Evolutionary conservation across 2,888 invertebrate species (phyloP), one percentile per base, ranked within the genome.

Genomic region (Folsomia manolachei): DNA sequence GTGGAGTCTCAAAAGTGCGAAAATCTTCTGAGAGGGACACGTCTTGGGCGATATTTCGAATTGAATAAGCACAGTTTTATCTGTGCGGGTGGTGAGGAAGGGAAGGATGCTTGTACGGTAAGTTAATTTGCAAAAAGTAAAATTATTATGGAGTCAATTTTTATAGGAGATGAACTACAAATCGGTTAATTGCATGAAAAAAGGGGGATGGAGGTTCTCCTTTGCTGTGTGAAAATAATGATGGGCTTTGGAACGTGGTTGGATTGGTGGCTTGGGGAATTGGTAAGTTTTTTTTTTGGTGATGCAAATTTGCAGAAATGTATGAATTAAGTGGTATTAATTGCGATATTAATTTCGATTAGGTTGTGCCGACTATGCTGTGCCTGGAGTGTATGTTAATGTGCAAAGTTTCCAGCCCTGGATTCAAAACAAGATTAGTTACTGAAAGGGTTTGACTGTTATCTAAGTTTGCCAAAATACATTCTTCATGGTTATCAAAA

Each of bases 351-450:
- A 18, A 51, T 51, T 51, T 9, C 18, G 9, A 11, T 9, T 18
- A 51, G 77, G 81, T n/a, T 91, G 91, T 78, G 93, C 90, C 0
- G 86, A 84, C 76, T 83, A 88, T 0, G 89, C 89, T 72, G 88
- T 92, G 4, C 90, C 92, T 0, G 93, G 90, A 0, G 92, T 91
- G 23, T 93, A 93, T 82, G 90, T 91, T 25, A 91, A 91, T 81
- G 86, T 93, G 1, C 88, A 88, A 4, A 88, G 87, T 25, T 88
- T 89, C 77, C 82, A 89, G 63, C 84, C 88, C 1, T 93, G 91
- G 91, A 90, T 91, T 14, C 78, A 82, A 64, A 71, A 62, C 9
- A 74, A 79, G 53, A 78, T 75, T 23, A 72, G 69, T 56, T 39
- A 39, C 39, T 9, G 14, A n/a, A n/a, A n/a, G n/a, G n/a, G n/a